Evolutionary conservation across 2,888 invertebrate genomes (phyloP).

Genomic region (Pedicia rivosa): DNA sequence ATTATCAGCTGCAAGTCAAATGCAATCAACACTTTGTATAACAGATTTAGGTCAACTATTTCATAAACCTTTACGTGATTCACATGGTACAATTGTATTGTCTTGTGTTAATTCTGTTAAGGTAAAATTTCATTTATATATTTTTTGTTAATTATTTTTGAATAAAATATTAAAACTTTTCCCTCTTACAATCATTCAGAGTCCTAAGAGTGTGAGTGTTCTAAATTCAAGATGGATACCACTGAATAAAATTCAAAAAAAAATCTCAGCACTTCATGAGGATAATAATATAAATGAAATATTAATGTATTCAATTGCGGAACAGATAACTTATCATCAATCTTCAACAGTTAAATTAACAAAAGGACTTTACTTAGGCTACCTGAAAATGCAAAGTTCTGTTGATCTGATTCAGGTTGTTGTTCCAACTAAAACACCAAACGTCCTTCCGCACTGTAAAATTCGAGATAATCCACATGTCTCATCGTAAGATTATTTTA

Average conservation of each 20-base stretch:
- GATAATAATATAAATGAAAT: slow-evolving; percentile 67
- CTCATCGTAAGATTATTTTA: slow-evolving; percentile 54
- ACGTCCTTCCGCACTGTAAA: slow-evolving; percentile 86
- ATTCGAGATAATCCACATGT: slow-evolving; percentile 92
- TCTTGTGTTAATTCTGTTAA: slow-evolving; percentile 60
- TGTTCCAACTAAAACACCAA: slow-evolving; percentile 83
- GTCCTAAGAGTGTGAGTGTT: slow-evolving; percentile 70
- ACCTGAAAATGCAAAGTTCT: slow-evolving; percentile 90
- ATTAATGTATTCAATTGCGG: slow-evolving; percentile 74
- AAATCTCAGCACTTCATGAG: slow-evolving; percentile 55
- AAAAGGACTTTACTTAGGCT: slow-evolving; percentile 86
- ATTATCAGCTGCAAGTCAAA: slow-evolving; percentile 79
- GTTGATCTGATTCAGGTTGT: slow-evolving; percentile 89
- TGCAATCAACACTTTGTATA: slow-evolving; percentile 81
- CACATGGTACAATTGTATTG: slow-evolving; percentile 79
- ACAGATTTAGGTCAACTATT: slow-evolving; percentile 91
- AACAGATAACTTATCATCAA: slow-evolving; percentile 49
- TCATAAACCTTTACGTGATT: slow-evolving; percentile 77
- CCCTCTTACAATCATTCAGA: no score
- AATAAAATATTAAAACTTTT: no score
- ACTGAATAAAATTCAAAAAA: slow-evolving; percentile 66
- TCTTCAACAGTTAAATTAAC: slow-evolving; percentile 63
- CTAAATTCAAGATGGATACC: slow-evolving; percentile 88
- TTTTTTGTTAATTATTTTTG: slow-evolving; percentile 9
- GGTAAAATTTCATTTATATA: slow-evolving; percentile 6